phyloP scores from a whole-genome alignment of 2,113 vertebrate species.

The Grammomys surdaster region DNA sequence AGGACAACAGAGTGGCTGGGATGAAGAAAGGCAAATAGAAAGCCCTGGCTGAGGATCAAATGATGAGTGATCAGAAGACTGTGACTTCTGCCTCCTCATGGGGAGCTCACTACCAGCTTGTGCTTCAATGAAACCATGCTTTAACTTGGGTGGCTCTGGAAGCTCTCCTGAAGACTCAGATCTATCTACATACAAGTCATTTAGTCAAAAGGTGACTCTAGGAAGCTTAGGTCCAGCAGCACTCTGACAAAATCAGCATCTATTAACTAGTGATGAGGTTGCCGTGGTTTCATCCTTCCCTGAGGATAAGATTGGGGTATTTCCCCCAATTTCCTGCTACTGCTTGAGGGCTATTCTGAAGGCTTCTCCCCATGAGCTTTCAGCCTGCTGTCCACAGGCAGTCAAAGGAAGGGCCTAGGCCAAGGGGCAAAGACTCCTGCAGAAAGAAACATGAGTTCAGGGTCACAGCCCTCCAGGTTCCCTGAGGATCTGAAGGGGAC shows the following conservation, averaged over 20 bases:
- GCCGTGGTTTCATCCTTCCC: background rate
- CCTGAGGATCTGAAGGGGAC: background rate
- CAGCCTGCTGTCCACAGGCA: background rate
- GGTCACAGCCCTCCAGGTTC: background rate
- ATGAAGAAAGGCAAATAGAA: background rate
- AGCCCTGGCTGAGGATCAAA: background rate
- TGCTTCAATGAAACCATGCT: background rate
- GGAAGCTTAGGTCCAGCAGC: background rate
- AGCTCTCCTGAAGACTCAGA: background rate
- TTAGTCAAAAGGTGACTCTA: background rate
- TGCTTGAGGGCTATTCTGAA: background rate
- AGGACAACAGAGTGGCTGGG: background rate
- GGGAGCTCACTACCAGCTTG: background rate
- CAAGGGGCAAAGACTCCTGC: background rate
- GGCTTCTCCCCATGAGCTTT: background rate
- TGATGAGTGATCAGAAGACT: background rate
- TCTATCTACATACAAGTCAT: background rate
- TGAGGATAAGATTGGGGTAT: background rate
- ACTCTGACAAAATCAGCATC: background rate
- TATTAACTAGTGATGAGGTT: background rate
- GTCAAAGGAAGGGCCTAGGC: background rate
- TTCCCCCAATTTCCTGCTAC: background rate
- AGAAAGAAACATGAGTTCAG: background rate
- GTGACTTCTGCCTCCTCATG: background rate
- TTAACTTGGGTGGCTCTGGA: background rate